A percentile compares a stretch with the other conserved stretches of the same genome.
These are phyloP conservation scores for Thera obeliscata DNA, from an alignment of 2,888 invertebrate genomes.

Conservation along the genomic window DNA sequence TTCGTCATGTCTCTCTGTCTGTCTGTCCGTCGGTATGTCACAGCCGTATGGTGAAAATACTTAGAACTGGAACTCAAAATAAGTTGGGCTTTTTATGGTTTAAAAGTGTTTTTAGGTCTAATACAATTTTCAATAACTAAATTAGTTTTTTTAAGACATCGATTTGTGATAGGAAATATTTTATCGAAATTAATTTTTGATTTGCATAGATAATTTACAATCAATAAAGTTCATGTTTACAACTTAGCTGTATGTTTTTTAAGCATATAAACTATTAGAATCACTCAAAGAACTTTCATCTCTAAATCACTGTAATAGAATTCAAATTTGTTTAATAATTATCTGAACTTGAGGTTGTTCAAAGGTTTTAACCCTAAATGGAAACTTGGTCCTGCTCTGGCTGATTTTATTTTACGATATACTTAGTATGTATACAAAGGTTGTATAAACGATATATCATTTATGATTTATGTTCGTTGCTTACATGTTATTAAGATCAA, in stretches of 20 bases:
- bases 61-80: too few species aligned
- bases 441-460: conserved; percentile 1
- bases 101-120: too few species aligned
- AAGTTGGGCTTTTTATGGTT: too few species aligned
- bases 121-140: too few species aligned
- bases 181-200: conserved; percentile 7
- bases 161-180: neutral
- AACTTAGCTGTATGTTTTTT: neutral
- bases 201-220: conserved; percentile 20
- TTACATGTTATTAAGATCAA: neutral
- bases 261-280: neutral
- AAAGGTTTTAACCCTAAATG: conserved; percentile 12
- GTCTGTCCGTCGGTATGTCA: too few species aligned
- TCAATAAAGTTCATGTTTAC: conserved; percentile 16
- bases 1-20: too few species aligned
- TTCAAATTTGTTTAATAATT: conserved; percentile 4
- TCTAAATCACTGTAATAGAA: neutral
- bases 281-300: neutral
- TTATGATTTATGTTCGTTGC: neutral
- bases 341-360: neutral
- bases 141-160: neutral
- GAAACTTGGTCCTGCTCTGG: conserved; percentile 9
- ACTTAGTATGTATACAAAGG: neutral
- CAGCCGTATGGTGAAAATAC: too few species aligned
- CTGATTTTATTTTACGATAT: conserved; percentile 12